Evolutionary conservation across 2,888 invertebrate genomes (phyloP), one percentile per base, ranked within the genome.

Genomic region (Agrotis segetum): DNA sequence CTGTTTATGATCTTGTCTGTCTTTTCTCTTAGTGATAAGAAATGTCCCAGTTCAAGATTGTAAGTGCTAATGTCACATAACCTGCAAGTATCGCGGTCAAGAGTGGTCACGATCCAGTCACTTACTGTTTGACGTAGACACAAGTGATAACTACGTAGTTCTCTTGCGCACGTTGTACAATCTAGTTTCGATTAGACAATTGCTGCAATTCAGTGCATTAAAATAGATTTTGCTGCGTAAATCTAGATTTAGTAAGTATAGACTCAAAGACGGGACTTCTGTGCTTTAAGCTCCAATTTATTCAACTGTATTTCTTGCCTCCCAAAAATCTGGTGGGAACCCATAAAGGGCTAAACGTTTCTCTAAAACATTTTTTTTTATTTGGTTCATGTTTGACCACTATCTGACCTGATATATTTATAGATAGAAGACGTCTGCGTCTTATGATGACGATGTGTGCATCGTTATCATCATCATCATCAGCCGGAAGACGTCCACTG

Each of bases 191-290:
- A 72, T 78, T 63, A 77, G 78, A 82, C 78, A 79, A 82, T 79
- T 79, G 79, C 58, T 66, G 79, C 82, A 67, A 72, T 82, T 72
- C 64, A 77, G 19, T 79, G 78, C 78, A 79, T 52, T 72, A 65
- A 66, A 40, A 76, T 64, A 81, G 34, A 63, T 55, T 67, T 63
- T 81, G 24, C 47, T 71, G 65, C 53, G 75, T 24, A 50, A 56
- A 24, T 34, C 29, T 49, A 52, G 56, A 56, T 72, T 61, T 61
- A 47, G 34, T 40, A 7, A 7, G 34, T 6, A 29, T 29, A 29
- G 34, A 34, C 9, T 34, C 3, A 7, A 9, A 24, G 19, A 3
- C n/a, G 17, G 29, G 56, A n/a, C 2, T 47, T 1, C 9, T 69
- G 29, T 9, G 5, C 14, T 21, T n/a, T 47, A 34, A 47, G 19